Evolutionary conservation across 2,113 vertebrate species (phyloP).

Genomic region (Hypomesus transpacificus): DNA sequence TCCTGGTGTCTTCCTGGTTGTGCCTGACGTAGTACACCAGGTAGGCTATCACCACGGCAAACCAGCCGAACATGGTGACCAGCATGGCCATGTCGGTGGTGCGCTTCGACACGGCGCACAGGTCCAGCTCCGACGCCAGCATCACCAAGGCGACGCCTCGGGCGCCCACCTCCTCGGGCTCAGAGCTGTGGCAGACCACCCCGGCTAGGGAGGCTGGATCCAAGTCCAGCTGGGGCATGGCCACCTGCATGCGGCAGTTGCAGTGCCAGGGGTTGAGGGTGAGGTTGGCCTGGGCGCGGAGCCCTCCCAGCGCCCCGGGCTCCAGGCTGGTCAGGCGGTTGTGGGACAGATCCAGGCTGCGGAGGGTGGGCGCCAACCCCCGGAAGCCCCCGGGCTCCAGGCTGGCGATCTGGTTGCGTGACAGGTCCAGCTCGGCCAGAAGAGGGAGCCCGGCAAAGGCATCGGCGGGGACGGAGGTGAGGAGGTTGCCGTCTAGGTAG

Average conservation of each 20-base stretch:
- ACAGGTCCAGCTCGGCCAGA: slow-evolving; percentile 49
- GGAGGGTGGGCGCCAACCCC: slow-evolving; percentile 36
- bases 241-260: slow-evolving; percentile 83
- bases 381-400: slow-evolving; percentile 50
- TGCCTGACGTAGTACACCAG: slow-evolving; percentile 46
- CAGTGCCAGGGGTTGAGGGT: slow-evolving; percentile 85
- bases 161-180: slow-evolving; percentile 71
- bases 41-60: slow-evolving; percentile 46
- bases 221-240: slow-evolving; percentile 71
- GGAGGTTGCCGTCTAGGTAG: slow-evolving; percentile 81
- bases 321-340: slow-evolving; percentile 65
- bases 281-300: slow-evolving; percentile 79
- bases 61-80: slow-evolving; percentile 56
- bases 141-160: slow-evolving; percentile 70
- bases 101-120: slow-evolving; percentile 62
- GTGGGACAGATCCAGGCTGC: slow-evolving; percentile 51
- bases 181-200: slow-evolving; percentile 58
- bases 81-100: slow-evolving; percentile 48
- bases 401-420: slow-evolving; percentile 47
- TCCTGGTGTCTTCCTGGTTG: slow-evolving; percentile 32
- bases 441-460: slow-evolving; percentile 73
- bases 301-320: slow-evolving; percentile 65
- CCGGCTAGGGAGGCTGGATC: slow-evolving; percentile 62
- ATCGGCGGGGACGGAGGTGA: slow-evolving; percentile 71
- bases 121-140: slow-evolving; percentile 69